These are phyloP conservation scores for Peribatodes rhomboidaria DNA, from an alignment of 2,888 invertebrate species.

Conservation along the genomic window DNA sequence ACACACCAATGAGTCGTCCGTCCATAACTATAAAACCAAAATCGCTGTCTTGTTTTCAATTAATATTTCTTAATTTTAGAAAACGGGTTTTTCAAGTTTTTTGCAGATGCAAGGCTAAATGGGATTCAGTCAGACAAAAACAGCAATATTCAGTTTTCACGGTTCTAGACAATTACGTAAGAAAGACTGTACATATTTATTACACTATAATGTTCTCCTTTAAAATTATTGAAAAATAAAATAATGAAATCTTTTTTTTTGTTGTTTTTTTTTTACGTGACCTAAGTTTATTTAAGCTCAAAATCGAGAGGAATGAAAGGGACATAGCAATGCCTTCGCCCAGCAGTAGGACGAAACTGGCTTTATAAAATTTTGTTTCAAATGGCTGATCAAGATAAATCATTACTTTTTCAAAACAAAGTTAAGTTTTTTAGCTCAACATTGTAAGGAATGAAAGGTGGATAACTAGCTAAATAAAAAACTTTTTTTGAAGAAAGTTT, in stretches of 20 bases:
- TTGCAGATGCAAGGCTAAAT: slow-evolving; percentile 11
- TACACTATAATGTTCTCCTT: neutral
- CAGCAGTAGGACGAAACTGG: no score
- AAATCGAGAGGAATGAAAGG: no score
- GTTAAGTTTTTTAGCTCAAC: no score
- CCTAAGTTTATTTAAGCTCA: no score
- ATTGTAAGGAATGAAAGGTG: no score
- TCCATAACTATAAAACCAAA: neutral
- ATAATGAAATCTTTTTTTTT: no score
- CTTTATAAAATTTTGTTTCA: no score
- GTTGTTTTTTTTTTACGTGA: no score
- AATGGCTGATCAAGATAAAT: no score
- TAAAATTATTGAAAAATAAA: neutral
- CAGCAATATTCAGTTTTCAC: neutral
- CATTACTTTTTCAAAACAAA: no score
- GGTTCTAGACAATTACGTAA: no score
- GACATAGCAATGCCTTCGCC: no score
- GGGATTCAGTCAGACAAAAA: neutral
- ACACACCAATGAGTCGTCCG: slow-evolving; percentile 4
- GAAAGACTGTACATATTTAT: neutral
- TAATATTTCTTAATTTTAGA: slow-evolving; percentile 3
- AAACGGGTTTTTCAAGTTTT: slow-evolving; percentile 19
- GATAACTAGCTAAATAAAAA: neutral
- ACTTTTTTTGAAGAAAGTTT: neutral
- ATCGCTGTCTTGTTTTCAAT: slow-evolving; percentile 3